phyloP scores from a whole-genome alignment of 2,113 vertebrate genomes.

The Phocoena phocoena region DNA sequence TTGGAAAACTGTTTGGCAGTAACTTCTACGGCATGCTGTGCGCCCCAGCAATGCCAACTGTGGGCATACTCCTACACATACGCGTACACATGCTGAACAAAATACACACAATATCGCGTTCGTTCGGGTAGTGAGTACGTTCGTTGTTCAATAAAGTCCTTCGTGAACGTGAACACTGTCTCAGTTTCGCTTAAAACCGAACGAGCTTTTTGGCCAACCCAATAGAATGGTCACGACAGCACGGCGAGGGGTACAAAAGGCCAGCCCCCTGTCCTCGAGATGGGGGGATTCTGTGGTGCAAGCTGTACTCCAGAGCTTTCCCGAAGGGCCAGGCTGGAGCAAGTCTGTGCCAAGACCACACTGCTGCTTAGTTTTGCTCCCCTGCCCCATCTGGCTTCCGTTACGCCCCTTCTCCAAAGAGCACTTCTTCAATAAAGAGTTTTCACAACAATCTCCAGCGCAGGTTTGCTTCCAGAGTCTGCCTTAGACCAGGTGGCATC shows the following conservation, averaged over 20 bases:
- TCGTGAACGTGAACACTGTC: no score
- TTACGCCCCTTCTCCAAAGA: not conserved
- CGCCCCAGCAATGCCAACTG: not conserved
- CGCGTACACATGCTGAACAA: fast-evolving
- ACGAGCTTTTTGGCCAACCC: no score
- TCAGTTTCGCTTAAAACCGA: no score
- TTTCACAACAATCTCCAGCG: not conserved
- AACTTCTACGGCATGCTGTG: not conserved
- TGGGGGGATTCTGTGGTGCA: not conserved
- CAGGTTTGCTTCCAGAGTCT: not conserved
- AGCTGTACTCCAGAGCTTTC: not conserved
- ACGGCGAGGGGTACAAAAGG: not conserved
- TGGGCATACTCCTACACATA: not conserved
- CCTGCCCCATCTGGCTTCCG: not conserved
- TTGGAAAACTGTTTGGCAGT: not conserved
- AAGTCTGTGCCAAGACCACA: not conserved
- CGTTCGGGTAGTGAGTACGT: no score
- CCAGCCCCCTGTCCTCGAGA: not conserved
- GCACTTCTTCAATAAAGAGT: not conserved
- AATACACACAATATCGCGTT: not conserved
- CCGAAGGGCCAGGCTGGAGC: not conserved
- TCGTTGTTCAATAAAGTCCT: no score
- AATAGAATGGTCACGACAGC: not conserved
- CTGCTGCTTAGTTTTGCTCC: not conserved
- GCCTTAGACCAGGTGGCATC: not conserved